Evolutionary conservation across 2,797 vertebrate species (phyloP), one percentile per base, ranked within the genome.

Genomic region (Sylvia borin): DNA sequence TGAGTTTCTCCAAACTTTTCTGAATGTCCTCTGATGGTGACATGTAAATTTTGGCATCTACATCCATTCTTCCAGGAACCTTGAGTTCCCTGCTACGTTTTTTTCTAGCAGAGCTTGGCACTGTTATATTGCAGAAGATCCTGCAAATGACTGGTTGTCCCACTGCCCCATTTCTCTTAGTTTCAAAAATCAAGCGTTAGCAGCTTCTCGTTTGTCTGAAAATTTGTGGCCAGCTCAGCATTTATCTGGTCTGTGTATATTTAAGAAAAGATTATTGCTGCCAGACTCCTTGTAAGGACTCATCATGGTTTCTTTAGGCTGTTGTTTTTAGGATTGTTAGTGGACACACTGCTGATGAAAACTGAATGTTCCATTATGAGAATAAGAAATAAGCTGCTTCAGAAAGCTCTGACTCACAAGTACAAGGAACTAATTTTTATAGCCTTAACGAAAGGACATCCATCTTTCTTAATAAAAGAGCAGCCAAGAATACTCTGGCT

Each of bases 351-450:
- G 78, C 75, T 95, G 81, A 82, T 89, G 87, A 72, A 82, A 85
- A 65, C 78, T 64, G 57, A 79, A 71, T 73, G 67, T 42, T 85
- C 55, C 51, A 25, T 87, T 87, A 60, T 67, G 51, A 82, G 75
- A 31, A 84, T 51, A 86, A 70, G 53, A 29, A 94, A 31, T 54
- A 74, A 92, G 55, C 71, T 91, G 19, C 64, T 93, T 89, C 40
- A 75, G 77, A 85, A 93, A 92, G 31, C 48, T 89, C 22, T 95
- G 94, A 92, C 87, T 93, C 71, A 50, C 71, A 88, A 76, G 51
- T 82, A 17, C n/a, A 58, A 79, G 62, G 64, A 85, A 62, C 66
- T 92, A 82, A 73, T 93, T 95, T 95, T 93, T 91, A 74, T 55
- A 89, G 74, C 45, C 55, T 89, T 89, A 87, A 73, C 0, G 0